phyloP scores from a whole-genome alignment of 2,888 invertebrate genomes.

The Volucella inanis region DNA sequence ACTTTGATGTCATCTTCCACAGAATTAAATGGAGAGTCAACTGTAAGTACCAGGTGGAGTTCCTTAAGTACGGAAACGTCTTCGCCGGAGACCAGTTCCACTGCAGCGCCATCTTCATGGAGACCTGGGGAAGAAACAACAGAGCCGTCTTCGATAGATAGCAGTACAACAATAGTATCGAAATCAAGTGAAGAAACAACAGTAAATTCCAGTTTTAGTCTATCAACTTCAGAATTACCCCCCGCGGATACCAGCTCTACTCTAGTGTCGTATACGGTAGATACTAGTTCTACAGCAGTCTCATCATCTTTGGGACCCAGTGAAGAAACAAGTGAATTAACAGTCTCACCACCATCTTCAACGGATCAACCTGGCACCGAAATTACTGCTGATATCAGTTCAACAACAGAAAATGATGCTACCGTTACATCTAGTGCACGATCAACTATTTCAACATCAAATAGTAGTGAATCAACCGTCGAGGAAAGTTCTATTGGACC shows the following conservation, averaged over 20 bases:
- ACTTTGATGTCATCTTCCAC: background rate
- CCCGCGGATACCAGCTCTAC: background rate
- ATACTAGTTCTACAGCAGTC: no score
- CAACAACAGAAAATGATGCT: background rate
- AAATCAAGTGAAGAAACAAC: no score
- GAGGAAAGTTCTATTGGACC: no score
- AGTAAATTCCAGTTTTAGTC: no score
- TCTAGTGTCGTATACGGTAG: background rate
- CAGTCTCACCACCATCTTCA: background rate
- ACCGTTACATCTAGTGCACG: background rate
- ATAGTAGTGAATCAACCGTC: background rate
- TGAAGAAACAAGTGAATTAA: background rate
- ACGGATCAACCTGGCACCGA: background rate
- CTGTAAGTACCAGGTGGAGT: background rate
- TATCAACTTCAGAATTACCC: background rate
- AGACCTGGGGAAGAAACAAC: no score
- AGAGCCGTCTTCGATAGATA: no score
- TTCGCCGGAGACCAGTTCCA: no score
- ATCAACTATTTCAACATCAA: background rate
- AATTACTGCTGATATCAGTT: background rate
- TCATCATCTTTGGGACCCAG: background rate
- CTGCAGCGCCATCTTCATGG: no score
- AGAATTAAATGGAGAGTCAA: background rate
- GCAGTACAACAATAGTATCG: no score
- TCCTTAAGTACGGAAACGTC: no score